phyloP scores from a whole-genome alignment of 2,113 vertebrate species.

The Todiramphus saurophagus region DNA sequence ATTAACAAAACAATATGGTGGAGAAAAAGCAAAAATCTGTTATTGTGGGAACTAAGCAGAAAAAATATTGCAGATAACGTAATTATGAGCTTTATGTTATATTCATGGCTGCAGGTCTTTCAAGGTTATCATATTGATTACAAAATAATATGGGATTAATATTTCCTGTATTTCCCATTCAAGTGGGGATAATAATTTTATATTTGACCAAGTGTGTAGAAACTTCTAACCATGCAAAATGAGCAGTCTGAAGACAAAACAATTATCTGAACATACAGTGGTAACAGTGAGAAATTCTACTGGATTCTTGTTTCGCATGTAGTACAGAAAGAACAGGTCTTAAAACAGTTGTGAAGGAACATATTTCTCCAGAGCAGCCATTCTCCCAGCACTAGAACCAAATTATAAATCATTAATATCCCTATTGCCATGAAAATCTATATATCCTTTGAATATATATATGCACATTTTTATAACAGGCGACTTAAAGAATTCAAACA shows the following conservation, averaged over 20 bases:
- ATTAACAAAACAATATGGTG: background rate
- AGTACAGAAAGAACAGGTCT: background rate
- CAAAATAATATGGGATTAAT: background rate
- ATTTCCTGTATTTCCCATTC: background rate
- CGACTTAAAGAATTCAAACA: background rate
- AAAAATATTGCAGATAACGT: background rate
- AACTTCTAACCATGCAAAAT: background rate
- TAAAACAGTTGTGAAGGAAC: rapidly evolving
- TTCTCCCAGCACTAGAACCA: background rate
- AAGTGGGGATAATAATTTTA: background rate
- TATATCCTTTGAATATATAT: background rate
- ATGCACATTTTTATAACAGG: background rate
- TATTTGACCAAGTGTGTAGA: background rate
- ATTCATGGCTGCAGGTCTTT: background rate
- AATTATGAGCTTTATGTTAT: background rate
- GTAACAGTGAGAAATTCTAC: background rate
- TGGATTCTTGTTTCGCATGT: background rate
- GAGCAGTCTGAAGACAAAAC: background rate
- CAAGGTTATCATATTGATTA: background rate
- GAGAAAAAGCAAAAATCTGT: background rate
- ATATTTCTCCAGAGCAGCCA: background rate
- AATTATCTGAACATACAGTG: background rate
- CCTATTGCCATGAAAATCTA: background rate
- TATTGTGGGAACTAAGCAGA: background rate
- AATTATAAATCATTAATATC: background rate